These are phyloP conservation scores for Hemibagrus guttatus DNA, from an alignment of 2,797 vertebrate genomes.

Conservation along the genomic window DNA sequence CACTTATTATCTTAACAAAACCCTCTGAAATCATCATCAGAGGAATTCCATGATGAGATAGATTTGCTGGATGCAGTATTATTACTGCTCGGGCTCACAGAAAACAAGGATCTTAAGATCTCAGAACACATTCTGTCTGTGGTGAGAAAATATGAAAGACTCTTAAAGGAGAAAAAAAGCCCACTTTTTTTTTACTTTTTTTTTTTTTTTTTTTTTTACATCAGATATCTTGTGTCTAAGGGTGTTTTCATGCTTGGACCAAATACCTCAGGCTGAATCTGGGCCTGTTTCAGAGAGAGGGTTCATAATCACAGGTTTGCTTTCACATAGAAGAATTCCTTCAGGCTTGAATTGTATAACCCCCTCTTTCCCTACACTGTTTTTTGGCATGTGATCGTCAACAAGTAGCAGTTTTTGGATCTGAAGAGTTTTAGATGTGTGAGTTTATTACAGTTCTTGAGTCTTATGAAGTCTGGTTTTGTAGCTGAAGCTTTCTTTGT, in stretches of 20 bases:
- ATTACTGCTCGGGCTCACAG: not conserved
- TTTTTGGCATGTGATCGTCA: not conserved
- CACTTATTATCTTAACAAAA: constrained; percentile 3
- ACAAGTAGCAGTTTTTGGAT: not conserved
- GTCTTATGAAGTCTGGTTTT: too few species aligned
- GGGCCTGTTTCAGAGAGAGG: not conserved
- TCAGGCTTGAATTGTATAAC: not conserved
- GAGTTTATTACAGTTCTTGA: not conserved
- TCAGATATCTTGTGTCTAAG: not conserved
- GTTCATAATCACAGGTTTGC: not conserved
- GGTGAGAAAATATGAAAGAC: not conserved
- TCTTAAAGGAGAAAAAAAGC: not conserved
- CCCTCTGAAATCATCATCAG: not conserved
- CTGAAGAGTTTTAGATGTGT: not conserved
- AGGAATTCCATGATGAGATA: not conserved
- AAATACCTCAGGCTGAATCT: not conserved
- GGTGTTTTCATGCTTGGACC: not conserved
- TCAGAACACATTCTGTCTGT: not conserved
- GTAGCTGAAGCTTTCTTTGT: not conserved
- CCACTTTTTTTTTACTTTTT: not conserved
- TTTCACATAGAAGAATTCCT: not conserved
- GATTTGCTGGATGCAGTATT: not conserved
- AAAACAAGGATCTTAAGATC: not conserved
- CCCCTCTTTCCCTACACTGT: not conserved
- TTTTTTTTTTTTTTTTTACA: too few species aligned